A percentile compares a stretch with the other conserved stretches of the same genome.
These are phyloP conservation scores for Drosophila greeni DNA, from an alignment of 2,888 invertebrate genomes.

Conservation along the genomic window DNA sequence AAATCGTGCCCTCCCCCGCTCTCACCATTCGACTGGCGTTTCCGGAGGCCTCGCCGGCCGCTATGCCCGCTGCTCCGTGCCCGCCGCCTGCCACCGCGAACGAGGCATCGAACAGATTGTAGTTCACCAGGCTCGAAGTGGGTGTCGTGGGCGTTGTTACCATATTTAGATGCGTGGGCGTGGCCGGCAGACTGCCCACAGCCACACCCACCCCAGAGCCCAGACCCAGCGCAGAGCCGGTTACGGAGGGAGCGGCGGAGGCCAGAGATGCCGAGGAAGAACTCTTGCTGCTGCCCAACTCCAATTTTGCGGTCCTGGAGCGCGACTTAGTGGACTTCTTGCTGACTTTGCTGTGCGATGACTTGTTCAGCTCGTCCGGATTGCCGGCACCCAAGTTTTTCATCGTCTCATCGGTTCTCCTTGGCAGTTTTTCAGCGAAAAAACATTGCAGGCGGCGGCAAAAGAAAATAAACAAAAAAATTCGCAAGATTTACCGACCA, in stretches of 20 bases:
- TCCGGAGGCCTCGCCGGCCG: slow-evolving; percentile 45
- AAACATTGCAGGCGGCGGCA: slow-evolving; percentile 4
- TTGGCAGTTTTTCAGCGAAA: neutral
- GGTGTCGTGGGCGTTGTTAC: slow-evolving; percentile 73
- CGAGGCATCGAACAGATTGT: slow-evolving; percentile 68
- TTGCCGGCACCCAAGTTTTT: slow-evolving; percentile 56
- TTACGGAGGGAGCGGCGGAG: slow-evolving; percentile 1
- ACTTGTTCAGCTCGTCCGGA: slow-evolving; percentile 65
- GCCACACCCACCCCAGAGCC: slow-evolving; percentile 38
- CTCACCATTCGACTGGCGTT: slow-evolving; percentile 27
- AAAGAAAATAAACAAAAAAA: slow-evolving; percentile 14
- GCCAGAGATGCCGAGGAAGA: slow-evolving; percentile 16
- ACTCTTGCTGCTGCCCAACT: slow-evolving; percentile 45
- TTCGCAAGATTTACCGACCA: neutral
- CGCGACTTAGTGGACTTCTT: slow-evolving; percentile 77
- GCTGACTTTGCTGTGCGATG: slow-evolving; percentile 66
- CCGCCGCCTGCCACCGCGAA: slow-evolving; percentile 49
- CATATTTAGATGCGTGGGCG: slow-evolving; percentile 53
- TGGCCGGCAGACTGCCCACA: slow-evolving; percentile 49
- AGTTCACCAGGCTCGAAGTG: slow-evolving; percentile 51
- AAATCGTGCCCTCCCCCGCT: too few species aligned
- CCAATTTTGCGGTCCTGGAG: slow-evolving; percentile 68
- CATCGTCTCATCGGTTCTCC: slow-evolving; percentile 41
- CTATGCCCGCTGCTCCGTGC: slow-evolving; percentile 38
- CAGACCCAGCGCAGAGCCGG: slow-evolving; percentile 12